Conservation (phyloP, 64 coral and sea anemone species). For the Montipora cactus region DNA sequence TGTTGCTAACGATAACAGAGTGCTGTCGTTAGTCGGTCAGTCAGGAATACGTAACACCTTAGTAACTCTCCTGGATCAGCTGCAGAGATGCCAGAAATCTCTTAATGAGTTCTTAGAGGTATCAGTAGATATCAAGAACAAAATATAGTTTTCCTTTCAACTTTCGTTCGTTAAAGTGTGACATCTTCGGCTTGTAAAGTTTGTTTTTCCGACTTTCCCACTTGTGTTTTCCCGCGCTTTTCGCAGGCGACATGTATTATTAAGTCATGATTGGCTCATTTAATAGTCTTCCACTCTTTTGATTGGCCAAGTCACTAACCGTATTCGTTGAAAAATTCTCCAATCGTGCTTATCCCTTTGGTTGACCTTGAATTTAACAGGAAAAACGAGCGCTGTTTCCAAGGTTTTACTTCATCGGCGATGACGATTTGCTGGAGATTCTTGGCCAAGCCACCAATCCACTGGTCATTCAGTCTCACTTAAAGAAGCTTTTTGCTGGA, state of each 20-base stretch:
- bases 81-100: slow-evolving; percentile 99
- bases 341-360: neutral
- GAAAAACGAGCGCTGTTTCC: slow-evolving; percentile 98
- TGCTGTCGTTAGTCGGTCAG: slow-evolving; percentile 89
- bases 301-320: too few species aligned
- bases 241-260: neutral
- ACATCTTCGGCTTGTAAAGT: too few species aligned
- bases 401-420: slow-evolving; percentile 97
- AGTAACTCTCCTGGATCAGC: slow-evolving; percentile 92
- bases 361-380: slow-evolving; percentile 12
- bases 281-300: too few species aligned
- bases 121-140: neutral
- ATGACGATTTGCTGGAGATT: slow-evolving; percentile 93
- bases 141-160: too few species aligned
- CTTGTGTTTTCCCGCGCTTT: too few species aligned
- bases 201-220: neutral
- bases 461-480: slow-evolving; percentile 93
- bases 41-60: slow-evolving; percentile 90
- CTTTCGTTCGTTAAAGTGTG: too few species aligned
- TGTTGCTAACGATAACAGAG: slow-evolving; percentile 87
- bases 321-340: neutral
- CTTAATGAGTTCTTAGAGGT: slow-evolving; percentile 99
- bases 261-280: too few species aligned
- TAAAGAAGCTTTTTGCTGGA: slow-evolving; percentile 97
- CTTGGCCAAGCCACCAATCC: slow-evolving; percentile 98